Conservation (phyloP, 2,113 vertebrate genomes). For the Eupsittula cactorum region DNA sequence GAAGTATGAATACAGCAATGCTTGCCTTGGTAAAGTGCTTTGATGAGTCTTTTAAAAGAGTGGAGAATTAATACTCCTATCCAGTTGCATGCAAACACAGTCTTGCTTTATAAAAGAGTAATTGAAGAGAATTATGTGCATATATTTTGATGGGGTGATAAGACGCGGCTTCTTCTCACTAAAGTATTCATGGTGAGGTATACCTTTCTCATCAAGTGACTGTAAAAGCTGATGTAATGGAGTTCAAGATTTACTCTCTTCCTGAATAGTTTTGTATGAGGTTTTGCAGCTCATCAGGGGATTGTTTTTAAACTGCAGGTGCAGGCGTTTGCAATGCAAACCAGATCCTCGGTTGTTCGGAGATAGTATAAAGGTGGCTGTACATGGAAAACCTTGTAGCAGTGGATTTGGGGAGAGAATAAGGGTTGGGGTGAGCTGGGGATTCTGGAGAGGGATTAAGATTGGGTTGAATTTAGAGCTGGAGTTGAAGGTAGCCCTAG, state of each 20-base stretch:
- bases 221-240: background rate
- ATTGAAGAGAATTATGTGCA: background rate
- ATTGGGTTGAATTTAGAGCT: background rate
- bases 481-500: background rate
- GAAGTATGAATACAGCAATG: background rate
- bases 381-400: background rate
- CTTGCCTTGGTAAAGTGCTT: background rate
- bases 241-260: background rate
- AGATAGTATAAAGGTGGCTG: background rate
- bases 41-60: background rate
- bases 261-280: background rate
- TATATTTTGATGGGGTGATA: conserved; percentile 1
- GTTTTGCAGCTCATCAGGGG: background rate
- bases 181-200: background rate
- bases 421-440: background rate
- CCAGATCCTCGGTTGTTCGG: background rate
- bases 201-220: background rate
- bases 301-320: background rate
- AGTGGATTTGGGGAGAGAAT: background rate
- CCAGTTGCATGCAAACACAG: background rate
- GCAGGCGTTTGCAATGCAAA: background rate
- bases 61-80: background rate
- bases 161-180: background rate
- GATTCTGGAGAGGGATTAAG: background rate
- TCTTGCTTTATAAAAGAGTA: background rate